These are phyloP conservation scores for Capricornis sumatraensis DNA, from an alignment of 2,113 vertebrate genomes.

Conservation along the genomic window DNA sequence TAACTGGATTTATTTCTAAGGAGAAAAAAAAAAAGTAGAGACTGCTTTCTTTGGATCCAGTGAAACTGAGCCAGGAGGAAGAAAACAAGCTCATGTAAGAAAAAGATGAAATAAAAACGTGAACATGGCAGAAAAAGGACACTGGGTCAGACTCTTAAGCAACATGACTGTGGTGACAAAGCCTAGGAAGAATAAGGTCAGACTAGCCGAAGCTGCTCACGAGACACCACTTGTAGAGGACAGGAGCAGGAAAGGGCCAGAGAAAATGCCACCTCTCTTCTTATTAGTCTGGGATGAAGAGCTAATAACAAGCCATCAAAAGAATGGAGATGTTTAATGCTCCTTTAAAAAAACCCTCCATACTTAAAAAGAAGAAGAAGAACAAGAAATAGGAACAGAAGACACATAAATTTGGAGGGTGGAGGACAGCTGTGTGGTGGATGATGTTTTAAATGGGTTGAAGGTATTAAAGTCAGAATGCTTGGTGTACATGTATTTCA, in stretches of 20 bases:
- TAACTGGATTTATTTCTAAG: background rate
- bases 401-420: background rate
- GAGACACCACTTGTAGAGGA: background rate
- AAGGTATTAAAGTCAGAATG: background rate
- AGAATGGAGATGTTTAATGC: background rate
- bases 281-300: background rate
- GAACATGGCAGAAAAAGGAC: background rate
- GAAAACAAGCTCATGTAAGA: background rate
- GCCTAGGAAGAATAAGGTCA: background rate
- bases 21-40: background rate
- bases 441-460: background rate
- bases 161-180: background rate
- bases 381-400: background rate
- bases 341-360: background rate
- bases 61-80: background rate
- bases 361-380: background rate
- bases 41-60: background rate
- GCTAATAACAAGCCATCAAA: background rate
- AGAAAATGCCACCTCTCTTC: background rate
- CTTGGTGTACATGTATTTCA: background rate
- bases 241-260: background rate
- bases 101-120: conserved; percentile 43
- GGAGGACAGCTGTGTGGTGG: background rate
- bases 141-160: background rate
- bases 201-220: background rate